A percentile compares a stretch with the other conserved stretches of the same genome.
These are phyloP conservation scores for Cyprinodon tularosa DNA, from an alignment of 2,113 vertebrate genomes.

Conservation along the genomic window DNA sequence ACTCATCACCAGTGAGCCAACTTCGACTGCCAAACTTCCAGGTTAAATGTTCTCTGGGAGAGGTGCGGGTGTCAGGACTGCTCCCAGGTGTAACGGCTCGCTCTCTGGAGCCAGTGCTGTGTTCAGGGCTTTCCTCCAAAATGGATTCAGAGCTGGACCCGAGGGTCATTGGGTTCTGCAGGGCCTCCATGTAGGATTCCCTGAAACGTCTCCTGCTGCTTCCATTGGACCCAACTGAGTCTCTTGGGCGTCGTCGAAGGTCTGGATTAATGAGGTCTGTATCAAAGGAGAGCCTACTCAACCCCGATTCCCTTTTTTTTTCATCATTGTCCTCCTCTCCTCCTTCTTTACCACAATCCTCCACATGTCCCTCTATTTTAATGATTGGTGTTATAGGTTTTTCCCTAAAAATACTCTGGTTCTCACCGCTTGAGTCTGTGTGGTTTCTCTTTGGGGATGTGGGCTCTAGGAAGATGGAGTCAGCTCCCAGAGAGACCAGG, in stretches of 20 bases:
- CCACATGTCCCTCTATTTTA: constrained; percentile 36
- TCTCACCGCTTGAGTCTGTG: constrained; percentile 35
- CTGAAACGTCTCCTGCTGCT: constrained; percentile 80
- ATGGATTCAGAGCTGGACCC: constrained; percentile 85
- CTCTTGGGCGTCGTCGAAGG: constrained; percentile 70
- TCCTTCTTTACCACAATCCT: constrained; percentile 31
- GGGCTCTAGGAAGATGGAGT: constrained; percentile 75
- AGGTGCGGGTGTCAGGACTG: constrained; percentile 54
- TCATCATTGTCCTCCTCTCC: constrained; percentile 25
- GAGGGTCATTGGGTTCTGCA: constrained; percentile 86
- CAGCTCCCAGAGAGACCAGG: constrained; percentile 76
- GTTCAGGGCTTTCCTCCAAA: constrained; percentile 74
- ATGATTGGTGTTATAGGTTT: constrained; percentile 25
- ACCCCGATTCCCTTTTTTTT: constrained; percentile 46
- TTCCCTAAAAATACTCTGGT: constrained; percentile 4
- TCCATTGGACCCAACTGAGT: constrained; percentile 74
- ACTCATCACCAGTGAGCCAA: constrained; percentile 64
- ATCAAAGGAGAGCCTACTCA: constrained; percentile 74
- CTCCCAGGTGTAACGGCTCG: constrained; percentile 50
- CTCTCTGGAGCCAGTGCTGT: constrained; percentile 35
- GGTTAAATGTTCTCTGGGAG: constrained; percentile 62
- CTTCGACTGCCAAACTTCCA: constrained; percentile 60
- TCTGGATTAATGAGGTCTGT: constrained; percentile 76
- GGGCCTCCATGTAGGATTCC: constrained; percentile 87
- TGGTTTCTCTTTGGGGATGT: constrained; percentile 49